Base-by-base conservation (phyloP, 2,797 vertebrate species). In the Poeciliopsis turneri region DNA sequence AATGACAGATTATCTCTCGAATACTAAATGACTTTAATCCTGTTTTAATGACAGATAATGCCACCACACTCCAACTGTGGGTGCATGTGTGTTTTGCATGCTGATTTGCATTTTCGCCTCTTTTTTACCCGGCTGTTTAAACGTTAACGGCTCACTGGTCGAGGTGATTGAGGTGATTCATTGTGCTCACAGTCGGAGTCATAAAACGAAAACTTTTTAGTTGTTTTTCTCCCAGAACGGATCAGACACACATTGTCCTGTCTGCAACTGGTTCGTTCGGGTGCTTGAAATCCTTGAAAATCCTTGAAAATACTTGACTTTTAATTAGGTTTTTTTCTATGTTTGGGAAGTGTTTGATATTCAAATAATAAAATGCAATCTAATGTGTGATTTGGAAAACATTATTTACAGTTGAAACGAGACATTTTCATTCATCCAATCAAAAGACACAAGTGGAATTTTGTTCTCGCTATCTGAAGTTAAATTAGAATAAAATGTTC, bases 1-100 rank as follows among this genome's bases (percentile, higher is more conserved):
- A 87, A 91, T 92, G 86, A 88, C 79, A 90, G 88, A 92, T 92
- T 86, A 89, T 90, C 84, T 90, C 49, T 87, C 83, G 74, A 88
- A 87, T 84, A 82, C 80, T 87, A 53, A 88, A 86, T 78, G 69
- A 86, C 87, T 90, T 88, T 90, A 90, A 93, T 90, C 87, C 84
- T 10, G 8, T 76, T 49, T 73, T 93, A 91, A 90, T 93, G 85
- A 87, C 83, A 83, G 80, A 87, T 88, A 89, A 91, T 83, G 43
- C 83, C 74, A 10, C 79, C 0, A 1, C 71, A 77, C 83, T 85
- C 64, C 78, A 9, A 12, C 80, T 64, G 61, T 74, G 75, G 81
- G 51, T 64, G 66, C 61, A 75, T 73, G 68, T 70, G 78, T 73
- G 68, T 71, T 71, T 45, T 71, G 68, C 68, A 28, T 46, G 39